A percentile compares a stretch with the other conserved stretches of the same genome.
Conservation (phyloP, 1,140 invertebrate species). For the Contarinia nasturtii region DNA sequence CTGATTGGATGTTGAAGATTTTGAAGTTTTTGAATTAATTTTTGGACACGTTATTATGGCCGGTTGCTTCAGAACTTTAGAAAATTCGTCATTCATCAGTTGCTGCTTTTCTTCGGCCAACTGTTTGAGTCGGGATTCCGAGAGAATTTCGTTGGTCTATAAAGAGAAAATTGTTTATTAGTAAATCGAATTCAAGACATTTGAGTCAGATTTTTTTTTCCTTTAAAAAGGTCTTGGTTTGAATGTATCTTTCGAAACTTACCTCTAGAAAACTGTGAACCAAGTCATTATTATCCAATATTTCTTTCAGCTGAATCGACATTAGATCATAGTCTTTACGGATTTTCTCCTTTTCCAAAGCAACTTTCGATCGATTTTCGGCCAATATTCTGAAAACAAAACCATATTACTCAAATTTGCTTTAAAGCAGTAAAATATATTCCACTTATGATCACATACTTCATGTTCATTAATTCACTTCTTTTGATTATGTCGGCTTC, state of each 20-base stretch:
- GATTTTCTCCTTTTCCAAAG: conserved; percentile 1
- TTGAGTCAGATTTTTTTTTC: too few relatives aligned
- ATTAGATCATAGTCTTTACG: conserved; percentile 3
- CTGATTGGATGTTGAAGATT: too few relatives aligned
- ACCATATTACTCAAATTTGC: too few relatives aligned
- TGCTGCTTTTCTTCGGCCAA: background rate
- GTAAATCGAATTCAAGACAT: background rate
- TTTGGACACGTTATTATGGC: too few relatives aligned
- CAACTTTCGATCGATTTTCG: conserved; percentile 1
- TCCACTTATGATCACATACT: background rate
- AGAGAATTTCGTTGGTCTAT: background rate
- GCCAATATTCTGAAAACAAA: background rate
- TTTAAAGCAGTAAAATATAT: too few relatives aligned
- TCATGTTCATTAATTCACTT: too few relatives aligned
- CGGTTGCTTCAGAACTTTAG: background rate
- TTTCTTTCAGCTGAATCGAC: background rate
- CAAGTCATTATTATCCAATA: background rate
- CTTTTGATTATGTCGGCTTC: too few relatives aligned
- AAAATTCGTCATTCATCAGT: background rate
- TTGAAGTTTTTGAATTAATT: too few relatives aligned
- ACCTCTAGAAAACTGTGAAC: background rate
- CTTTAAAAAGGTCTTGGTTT: too few relatives aligned
- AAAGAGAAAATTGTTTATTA: background rate
- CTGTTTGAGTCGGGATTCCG: background rate
- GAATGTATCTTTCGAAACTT: background rate